Evolutionary conservation across 1,140 invertebrate genomes (phyloP), one percentile per base, ranked within the genome.

Genomic region (Caenorhabditis latens): DNA sequence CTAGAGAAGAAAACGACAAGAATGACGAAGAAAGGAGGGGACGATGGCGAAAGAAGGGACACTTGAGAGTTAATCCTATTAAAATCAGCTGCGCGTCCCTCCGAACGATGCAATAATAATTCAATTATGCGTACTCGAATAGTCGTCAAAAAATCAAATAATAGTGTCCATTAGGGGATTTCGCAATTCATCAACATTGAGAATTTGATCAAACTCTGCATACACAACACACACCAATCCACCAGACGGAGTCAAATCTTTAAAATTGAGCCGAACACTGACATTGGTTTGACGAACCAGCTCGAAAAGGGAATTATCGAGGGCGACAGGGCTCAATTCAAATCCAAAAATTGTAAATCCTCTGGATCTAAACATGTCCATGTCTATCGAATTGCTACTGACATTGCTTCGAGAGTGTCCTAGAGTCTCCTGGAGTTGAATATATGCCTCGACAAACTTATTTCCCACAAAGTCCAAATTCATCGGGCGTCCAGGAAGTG

Each of bases 311-410:
- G 57, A 58, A 58, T 58, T 58, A n/a, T 58, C 57, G 14, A n/a
- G 57, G n/a, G 57, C 57, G 13, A 58, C 57, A 58, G 57, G 57
- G 57, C 57, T 58, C 57, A 58, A n/a, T 19, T 58, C 57, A 21
- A 58, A 58, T 14, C 57, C 57, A 58, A 58, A 58, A n/a, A 58
- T 58, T 21, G 57, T 58, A 4, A 19, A 58, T 19, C 57, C 57
- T 14, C n/a, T 14, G 7, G 13, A 14, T 58, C 19, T 58, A n/a
- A 58, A 21, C 57, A 58, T 58, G 14, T 21, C 19, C 14, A 58
- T 58, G 19, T n/a, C 19, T 13, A 58, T 58, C 13, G 57, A 58
- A 58, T 58, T 58, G 57, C 14, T 1, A 19, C 57, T 58, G n/a
- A 58, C 14, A 21, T 58, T 58, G 57, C n/a, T 58, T 58, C 57